Percentiles rank a stretch among this genome's conserved stretches.
phyloP scores from a whole-genome alignment of 1,140 invertebrate genomes.

The Drosophila subpulchrella region DNA sequence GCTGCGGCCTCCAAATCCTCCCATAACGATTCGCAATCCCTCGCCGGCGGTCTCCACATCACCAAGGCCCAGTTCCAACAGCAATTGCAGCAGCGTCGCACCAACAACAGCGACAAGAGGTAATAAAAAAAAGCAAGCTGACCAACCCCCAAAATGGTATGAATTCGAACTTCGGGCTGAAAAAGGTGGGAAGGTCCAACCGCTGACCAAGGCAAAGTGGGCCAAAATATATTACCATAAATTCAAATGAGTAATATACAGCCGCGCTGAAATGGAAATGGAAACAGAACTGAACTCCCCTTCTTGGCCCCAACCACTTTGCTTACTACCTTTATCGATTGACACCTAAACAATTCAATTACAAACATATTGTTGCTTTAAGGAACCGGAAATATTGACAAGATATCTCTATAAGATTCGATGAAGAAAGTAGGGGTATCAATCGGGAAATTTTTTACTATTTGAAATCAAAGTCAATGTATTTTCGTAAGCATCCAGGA shows the following conservation, averaged over 20 bases:
- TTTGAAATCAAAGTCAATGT: neutral
- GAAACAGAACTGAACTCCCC: conserved; percentile 3
- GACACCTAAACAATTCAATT: conserved; percentile 66
- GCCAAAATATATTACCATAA: conserved; percentile 71
- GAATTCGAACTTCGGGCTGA: neutral
- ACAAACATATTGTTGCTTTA: conserved; percentile 6
- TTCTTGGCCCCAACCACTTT: neutral
- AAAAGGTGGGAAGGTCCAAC: neutral
- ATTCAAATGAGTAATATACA: conserved; percentile 51
- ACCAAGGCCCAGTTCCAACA: conserved; percentile 81
- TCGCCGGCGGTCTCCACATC: conserved; percentile 72
- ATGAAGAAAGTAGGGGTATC: neutral
- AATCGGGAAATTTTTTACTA: no score
- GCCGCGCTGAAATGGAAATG: conserved; percentile 11
- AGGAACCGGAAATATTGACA: neutral
- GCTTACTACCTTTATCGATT: conserved; percentile 55
- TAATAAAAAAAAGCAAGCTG: conserved; percentile 51
- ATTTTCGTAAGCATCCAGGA: no score
- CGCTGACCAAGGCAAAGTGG: conserved; percentile 36
- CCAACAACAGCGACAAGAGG: conserved; percentile 63
- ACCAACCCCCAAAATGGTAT: conserved; percentile 7
- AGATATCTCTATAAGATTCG: neutral
- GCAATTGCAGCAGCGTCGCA: conserved; percentile 73
- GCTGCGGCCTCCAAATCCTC: conserved; percentile 46
- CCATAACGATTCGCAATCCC: conserved; percentile 34